A percentile compares a stretch with the other conserved stretches of the same genome.
Evolutionary conservation across 2,888 invertebrate genomes (phyloP).

Genomic region (Sinopyrophorus schimmeli): DNA sequence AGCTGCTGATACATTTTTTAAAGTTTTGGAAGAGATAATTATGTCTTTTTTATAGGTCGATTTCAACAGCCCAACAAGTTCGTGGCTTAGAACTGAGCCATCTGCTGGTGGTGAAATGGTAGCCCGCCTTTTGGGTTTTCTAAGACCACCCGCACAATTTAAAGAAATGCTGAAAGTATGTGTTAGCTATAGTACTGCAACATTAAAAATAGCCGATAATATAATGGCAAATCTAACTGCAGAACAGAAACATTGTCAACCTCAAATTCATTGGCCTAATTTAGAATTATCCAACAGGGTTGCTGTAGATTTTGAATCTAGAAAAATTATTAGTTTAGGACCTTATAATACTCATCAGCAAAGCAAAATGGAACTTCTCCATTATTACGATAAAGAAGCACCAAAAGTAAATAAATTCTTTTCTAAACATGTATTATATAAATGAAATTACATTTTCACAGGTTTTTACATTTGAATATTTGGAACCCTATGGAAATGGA

Average conservation of each 20-base stretch:
- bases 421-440: slow-evolving; percentile 51
- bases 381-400: slow-evolving; percentile 70
- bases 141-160: slow-evolving; percentile 78
- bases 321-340: slow-evolving; percentile 56
- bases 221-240: slow-evolving; percentile 63
- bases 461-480: slow-evolving; percentile 82
- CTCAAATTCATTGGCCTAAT: slow-evolving; percentile 63
- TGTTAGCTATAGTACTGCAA: slow-evolving; percentile 75
- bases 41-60: slow-evolving; percentile 56
- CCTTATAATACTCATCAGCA: slow-evolving; percentile 68
- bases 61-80: slow-evolving; percentile 72
- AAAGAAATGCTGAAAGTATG: slow-evolving; percentile 77
- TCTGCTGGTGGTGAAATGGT: slow-evolving; percentile 73
- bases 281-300: slow-evolving; percentile 45
- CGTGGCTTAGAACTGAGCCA: slow-evolving; percentile 68
- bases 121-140: slow-evolving; percentile 78
- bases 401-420: slow-evolving; percentile 66
- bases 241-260: slow-evolving; percentile 70
- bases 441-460: slow-evolving; percentile 28
- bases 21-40: not conserved
- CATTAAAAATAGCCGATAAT: slow-evolving; percentile 61
- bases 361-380: slow-evolving; percentile 82
- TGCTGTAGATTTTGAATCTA: slow-evolving; percentile 56
- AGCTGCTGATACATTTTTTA: slow-evolving; percentile 29
- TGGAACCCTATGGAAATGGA: slow-evolving; percentile 85